Evolutionary conservation across 1,140 invertebrate species (phyloP), one percentile per base, ranked within the genome.

Genomic region (Fopius arisanus): DNA sequence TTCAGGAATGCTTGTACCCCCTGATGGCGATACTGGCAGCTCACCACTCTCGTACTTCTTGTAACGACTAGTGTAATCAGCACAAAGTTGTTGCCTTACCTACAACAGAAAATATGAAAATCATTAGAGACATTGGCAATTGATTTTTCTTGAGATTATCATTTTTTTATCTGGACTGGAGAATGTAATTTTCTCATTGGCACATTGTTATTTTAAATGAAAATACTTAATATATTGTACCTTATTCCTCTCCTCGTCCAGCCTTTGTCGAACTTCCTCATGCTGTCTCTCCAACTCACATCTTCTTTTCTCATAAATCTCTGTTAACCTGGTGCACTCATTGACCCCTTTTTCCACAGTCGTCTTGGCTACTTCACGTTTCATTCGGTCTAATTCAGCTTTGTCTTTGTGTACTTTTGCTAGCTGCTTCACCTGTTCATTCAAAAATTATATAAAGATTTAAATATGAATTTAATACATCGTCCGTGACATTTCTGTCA

Each of bases 361-460:
- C 51, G 92, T 91, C 73, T 91, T 92, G 16, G 90, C 90, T 1
- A 94, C 92, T 86, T 95, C 94, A 31, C 93, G 86, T 79, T 94
- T 94, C 84, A 94, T 92, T 77, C 92, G 91, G 74, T 84, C 93
- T 75, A 98, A 90, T 85, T 98, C 97, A 79, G 97, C 96, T 82
- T 96, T 94, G 82, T 98, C 96, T 79, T 91, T 93, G 81, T 95
- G 94, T 73, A 92, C 92, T 78, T 95, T 94, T 14, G 92, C 90
- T 63, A 96, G 86, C 31, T 90, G 91, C 84, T 96, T 96, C 43
- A 88, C 82, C 87, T 88, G 62, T 73, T 9, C 37, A 72, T 66
- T 41, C n/a, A 26, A 37, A 14, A 3, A 70, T 40, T 70, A 5
- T 51, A 51, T 70, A 37, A 37, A 6, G 33, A 37, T 6, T 37